phyloP scores from a whole-genome alignment of 2,113 vertebrate species.

The Typhlomys cinereus region DNA sequence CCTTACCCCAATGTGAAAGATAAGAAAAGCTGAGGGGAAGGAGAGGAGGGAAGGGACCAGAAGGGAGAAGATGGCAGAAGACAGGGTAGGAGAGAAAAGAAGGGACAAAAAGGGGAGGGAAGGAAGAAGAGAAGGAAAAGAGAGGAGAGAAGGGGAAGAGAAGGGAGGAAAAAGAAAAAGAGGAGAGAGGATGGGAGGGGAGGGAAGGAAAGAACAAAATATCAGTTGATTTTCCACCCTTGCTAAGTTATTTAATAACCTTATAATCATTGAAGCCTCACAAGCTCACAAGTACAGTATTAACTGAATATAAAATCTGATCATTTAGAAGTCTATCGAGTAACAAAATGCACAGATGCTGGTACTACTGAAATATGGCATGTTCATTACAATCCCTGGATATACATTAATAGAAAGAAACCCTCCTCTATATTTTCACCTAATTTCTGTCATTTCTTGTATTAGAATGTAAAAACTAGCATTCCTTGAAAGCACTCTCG shows the following conservation, averaged over 20 bases:
- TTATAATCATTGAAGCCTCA: slow-evolving; percentile 29
- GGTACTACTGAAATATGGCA: slow-evolving; percentile 28
- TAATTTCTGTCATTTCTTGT: slow-evolving; percentile 33
- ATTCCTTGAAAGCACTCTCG: slow-evolving; percentile 25
- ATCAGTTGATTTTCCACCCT: slow-evolving; percentile 38
- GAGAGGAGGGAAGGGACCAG: not conserved
- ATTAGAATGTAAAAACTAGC: slow-evolving; percentile 24
- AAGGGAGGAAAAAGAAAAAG: too few relatives aligned
- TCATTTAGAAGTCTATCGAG: slow-evolving; percentile 47
- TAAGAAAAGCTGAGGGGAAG: not conserved
- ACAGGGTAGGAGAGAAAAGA: too few relatives aligned
- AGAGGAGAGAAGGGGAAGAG: not conserved
- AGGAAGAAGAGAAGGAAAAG: not conserved
- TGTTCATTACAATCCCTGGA: slow-evolving; percentile 29
- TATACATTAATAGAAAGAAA: not conserved
- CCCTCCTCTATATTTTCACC: not conserved
- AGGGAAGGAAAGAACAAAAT: not conserved
- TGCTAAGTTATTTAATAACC: slow-evolving; percentile 45
- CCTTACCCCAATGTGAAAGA: not conserved
- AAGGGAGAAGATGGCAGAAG: too few relatives aligned
- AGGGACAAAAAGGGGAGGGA: too few relatives aligned
- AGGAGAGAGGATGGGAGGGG: too few relatives aligned
- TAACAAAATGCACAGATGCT: slow-evolving; percentile 40
- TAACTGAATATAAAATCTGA: slow-evolving; percentile 51
- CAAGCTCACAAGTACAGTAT: not conserved